A percentile compares a stretch with the other conserved stretches of the same genome.
Evolutionary conservation across 2,888 invertebrate species (phyloP).

Genomic region (Leucophenga maculata): DNA sequence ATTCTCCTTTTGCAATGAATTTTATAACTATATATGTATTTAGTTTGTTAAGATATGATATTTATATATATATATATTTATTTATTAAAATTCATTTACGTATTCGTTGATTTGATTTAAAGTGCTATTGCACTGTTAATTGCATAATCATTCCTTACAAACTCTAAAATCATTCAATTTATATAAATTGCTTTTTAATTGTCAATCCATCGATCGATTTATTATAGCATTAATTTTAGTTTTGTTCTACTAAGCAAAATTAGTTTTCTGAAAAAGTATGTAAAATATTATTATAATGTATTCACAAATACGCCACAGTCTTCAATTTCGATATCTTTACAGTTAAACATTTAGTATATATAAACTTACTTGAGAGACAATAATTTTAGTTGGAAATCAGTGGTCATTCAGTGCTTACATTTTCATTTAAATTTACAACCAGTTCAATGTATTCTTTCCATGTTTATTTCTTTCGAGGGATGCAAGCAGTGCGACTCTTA

Average conservation of each 20-base stretch:
- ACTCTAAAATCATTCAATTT: too few relatives aligned
- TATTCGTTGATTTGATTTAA: constrained; percentile 17
- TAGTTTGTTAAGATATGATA: not conserved
- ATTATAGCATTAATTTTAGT: not conserved
- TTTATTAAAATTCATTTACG: not conserved
- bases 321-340: constrained; percentile 30
- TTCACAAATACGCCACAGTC: constrained; percentile 30
- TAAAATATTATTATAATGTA: constrained; percentile 17
- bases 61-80: not conserved
- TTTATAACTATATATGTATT: too few relatives aligned
- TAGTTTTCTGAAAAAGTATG: not conserved
- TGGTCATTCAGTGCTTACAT: not conserved
- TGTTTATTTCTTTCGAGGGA: not conserved
- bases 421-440: constrained; percentile 22
- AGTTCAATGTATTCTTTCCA: constrained; percentile 13
- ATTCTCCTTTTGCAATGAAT: too few relatives aligned
- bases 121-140: not conserved
- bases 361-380: constrained; percentile 11
- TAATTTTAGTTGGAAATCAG: not conserved
- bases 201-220: not conserved
- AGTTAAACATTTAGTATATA: constrained; percentile 17
- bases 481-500: not conserved
- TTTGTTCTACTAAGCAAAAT: too few relatives aligned
- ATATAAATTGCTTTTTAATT: too few relatives aligned
- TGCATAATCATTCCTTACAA: too few relatives aligned